Evolutionary conservation across 2,797 vertebrate genomes (phyloP).

Genomic region (Australoheros facetus): DNA sequence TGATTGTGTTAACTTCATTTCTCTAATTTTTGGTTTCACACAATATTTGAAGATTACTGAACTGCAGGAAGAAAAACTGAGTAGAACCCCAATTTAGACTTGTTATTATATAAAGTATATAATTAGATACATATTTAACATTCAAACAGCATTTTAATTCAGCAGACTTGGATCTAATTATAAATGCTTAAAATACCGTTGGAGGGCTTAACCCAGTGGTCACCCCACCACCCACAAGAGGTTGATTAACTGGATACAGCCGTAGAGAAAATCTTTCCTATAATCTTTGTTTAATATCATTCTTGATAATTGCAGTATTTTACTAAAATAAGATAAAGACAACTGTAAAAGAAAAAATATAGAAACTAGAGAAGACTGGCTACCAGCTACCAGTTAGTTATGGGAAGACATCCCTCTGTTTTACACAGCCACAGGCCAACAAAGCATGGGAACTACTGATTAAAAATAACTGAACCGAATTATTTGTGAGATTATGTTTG

Average conservation of each 20-base stretch:
- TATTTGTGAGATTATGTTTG: neutral
- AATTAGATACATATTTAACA: neutral
- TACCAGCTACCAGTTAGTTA: neutral
- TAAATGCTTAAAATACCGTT: neutral
- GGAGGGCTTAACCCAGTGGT: neutral
- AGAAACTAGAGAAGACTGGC: neutral
- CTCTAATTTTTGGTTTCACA: constrained; percentile 1
- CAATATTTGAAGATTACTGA: neutral
- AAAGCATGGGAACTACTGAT: neutral
- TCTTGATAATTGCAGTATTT: neutral
- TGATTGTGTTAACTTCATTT: constrained; percentile 15
- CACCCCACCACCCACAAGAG: neutral
- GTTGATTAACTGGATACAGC: neutral
- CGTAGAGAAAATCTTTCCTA: neutral
- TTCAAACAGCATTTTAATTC: neutral
- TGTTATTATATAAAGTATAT: neutral
- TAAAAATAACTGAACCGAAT: neutral
- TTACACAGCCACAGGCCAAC: neutral
- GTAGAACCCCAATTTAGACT: neutral
- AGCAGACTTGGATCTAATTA: neutral
- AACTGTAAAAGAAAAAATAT: neutral
- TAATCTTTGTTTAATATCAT: neutral
- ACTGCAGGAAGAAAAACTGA: neutral
- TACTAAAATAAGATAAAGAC: neutral
- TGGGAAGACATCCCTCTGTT: neutral